Percentiles rank a stretch among this genome's conserved stretches.
These are phyloP conservation scores for Siniperca obscura DNA, from an alignment of 2,797 vertebrate genomes.

Conservation along the genomic window DNA sequence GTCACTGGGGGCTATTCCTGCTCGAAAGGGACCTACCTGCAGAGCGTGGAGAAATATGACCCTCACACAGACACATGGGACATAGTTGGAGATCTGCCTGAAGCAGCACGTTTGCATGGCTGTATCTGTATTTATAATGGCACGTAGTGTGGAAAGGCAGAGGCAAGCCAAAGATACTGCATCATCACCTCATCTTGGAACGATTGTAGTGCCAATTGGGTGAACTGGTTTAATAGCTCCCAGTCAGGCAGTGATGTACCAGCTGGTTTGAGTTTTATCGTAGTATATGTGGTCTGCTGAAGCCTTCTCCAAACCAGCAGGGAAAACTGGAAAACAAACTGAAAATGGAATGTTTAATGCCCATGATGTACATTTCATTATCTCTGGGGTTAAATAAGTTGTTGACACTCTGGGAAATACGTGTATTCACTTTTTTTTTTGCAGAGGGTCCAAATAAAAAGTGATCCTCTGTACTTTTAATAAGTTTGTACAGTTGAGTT, in stretches of 20 bases:
- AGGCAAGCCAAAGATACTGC: not conserved
- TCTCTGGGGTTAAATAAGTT: not conserved
- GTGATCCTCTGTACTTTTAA: not conserved
- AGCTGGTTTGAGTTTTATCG: constrained; percentile 2
- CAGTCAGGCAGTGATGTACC: not conserved
- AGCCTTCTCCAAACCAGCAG: not conserved
- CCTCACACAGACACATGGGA: constrained; percentile 85
- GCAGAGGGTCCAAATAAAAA: not conserved
- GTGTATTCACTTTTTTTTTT: not conserved
- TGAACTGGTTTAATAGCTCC: constrained; percentile 15
- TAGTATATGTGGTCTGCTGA: not conserved
- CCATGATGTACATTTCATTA: constrained; percentile 3
- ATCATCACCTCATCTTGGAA: not conserved
- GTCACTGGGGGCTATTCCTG: constrained; percentile 87
- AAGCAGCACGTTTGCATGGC: constrained; percentile 83
- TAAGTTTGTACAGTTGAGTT: not conserved
- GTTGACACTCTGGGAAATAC: constrained; percentile 14
- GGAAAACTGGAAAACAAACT: constrained; percentile 5
- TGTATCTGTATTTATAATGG: constrained; percentile 85
- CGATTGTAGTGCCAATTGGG: not conserved
- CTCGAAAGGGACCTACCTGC: constrained; percentile 86
- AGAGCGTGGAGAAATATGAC: constrained; percentile 87
- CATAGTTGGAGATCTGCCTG: constrained; percentile 84
- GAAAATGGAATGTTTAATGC: constrained; percentile 1
- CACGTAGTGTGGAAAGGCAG: constrained; percentile 40